These are phyloP conservation scores for Hydrocynus forskahlii DNA, from an alignment of 2,797 vertebrate genomes.

Conservation along the genomic window DNA sequence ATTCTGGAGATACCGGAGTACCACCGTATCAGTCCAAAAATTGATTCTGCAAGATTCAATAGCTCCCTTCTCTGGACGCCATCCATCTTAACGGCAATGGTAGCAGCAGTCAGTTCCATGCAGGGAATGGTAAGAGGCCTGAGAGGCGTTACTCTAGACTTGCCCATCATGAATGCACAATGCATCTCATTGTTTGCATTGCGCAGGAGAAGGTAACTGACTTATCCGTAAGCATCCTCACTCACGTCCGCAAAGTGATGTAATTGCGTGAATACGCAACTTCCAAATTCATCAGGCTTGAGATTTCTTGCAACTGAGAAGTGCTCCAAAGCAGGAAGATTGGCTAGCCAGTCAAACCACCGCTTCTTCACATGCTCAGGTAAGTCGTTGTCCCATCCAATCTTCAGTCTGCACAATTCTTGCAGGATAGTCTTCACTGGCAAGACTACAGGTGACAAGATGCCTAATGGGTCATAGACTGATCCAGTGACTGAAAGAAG, in stretches of 20 bases:
- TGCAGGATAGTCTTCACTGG: slow-evolving; percentile 6
- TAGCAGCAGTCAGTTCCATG: slow-evolving; percentile 17
- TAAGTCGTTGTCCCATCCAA: not conserved
- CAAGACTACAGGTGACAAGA: slow-evolving; percentile 16
- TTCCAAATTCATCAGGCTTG: slow-evolving; percentile 6
- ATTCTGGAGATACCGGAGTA: not conserved
- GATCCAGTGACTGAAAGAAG: slow-evolving; percentile 17
- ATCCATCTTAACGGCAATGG: slow-evolving; percentile 3
- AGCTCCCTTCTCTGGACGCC: not conserved
- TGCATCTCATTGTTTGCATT: not conserved
- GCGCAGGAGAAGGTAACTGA: not conserved
- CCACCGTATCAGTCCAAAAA: not conserved
- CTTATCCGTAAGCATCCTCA: not conserved
- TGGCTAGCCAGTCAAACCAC: not conserved
- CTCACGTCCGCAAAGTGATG: not conserved
- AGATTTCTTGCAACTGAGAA: no score
- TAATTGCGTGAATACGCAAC: no score
- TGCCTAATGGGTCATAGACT: slow-evolving; percentile 35
- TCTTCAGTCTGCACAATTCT: slow-evolving; percentile 17
- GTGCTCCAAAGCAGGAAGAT: no score
- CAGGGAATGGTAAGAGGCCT: slow-evolving; percentile 11
- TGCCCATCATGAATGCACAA: slow-evolving; percentile 23
- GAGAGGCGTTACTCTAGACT: slow-evolving; percentile 21
- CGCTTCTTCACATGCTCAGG: not conserved
- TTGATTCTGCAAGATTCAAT: not conserved